phyloP scores from a whole-genome alignment of 2,797 vertebrate species.

The Kryptopterus vitreolus region DNA sequence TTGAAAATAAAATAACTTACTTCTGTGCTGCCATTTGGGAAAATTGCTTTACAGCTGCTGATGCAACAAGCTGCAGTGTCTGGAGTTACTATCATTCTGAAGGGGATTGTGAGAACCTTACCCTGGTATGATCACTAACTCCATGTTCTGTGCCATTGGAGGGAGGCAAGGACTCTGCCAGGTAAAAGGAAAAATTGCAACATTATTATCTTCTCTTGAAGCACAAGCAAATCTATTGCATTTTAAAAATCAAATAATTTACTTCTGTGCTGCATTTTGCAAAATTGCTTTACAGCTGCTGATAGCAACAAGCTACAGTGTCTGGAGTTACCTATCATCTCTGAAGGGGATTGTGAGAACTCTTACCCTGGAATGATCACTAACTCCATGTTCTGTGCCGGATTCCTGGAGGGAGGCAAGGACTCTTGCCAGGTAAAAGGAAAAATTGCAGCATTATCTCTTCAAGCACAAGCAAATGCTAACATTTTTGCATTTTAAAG shows the following conservation, averaged over 20 bases:
- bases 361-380: conserved; percentile 62
- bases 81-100: conserved; percentile 56
- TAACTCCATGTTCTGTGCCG: conserved; percentile 61
- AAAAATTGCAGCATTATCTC: too few relatives aligned
- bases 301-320: conserved; percentile 58
- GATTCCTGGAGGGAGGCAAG: conserved; percentile 61
- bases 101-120: conserved; percentile 51
- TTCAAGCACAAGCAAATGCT: not conserved
- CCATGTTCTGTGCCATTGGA: conserved; percentile 63
- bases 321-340: conserved; percentile 56
- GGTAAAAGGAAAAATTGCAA: conserved; percentile 35
- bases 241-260: not conserved
- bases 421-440: conserved; percentile 60
- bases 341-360: conserved; percentile 45
- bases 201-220: too few relatives aligned
- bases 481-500: not conserved
- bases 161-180: conserved; percentile 63
- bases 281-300: conserved; percentile 28
- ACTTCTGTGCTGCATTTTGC: not conserved
- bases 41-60: conserved; percentile 31
- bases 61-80: conserved; percentile 57
- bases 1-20: not conserved
- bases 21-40: not conserved
- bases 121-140: conserved; percentile 57
- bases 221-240: not conserved